Evolutionary conservation across 2,113 vertebrate genomes (phyloP).

Genomic region (Thalassarche chlororhynchos): DNA sequence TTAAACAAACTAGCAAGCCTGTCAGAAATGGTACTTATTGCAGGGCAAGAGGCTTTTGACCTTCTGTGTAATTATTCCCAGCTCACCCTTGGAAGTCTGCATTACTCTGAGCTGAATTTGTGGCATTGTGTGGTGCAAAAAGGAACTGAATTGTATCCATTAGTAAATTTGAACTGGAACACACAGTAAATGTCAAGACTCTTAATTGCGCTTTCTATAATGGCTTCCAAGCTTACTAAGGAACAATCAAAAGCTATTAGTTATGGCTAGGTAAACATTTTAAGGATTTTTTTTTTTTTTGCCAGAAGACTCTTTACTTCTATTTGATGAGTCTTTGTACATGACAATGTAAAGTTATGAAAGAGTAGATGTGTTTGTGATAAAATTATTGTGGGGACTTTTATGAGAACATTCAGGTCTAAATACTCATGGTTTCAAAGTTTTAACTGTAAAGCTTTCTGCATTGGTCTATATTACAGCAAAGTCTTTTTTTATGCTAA

Average conservation of each 20-base stretch:
- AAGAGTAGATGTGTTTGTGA: slow-evolving; percentile 65
- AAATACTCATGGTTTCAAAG: neutral
- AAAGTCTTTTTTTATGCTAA: neutral
- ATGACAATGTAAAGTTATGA: slow-evolving; percentile 67
- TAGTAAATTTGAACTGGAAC: slow-evolving; percentile 76
- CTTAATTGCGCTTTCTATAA: slow-evolving; percentile 76
- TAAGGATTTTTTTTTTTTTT: slow-evolving; percentile 56
- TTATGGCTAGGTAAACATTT: slow-evolving; percentile 79
- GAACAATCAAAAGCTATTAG: slow-evolving; percentile 80
- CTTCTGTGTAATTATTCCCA: slow-evolving; percentile 74
- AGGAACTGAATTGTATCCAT: slow-evolving; percentile 69
- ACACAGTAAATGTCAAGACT: slow-evolving; percentile 79
- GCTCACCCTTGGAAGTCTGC: slow-evolving; percentile 69
- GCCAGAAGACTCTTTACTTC: slow-evolving; percentile 66
- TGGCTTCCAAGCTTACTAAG: slow-evolving; percentile 74
- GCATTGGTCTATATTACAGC: neutral
- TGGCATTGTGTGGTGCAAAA: slow-evolving; percentile 60
- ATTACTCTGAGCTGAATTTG: slow-evolving; percentile 70
- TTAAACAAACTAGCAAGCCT: slow-evolving; percentile 52
- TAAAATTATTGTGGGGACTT: slow-evolving; percentile 8
- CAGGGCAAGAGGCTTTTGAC: slow-evolving; percentile 75
- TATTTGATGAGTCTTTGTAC: slow-evolving; percentile 68
- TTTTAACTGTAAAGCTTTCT: neutral
- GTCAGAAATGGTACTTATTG: slow-evolving; percentile 65
- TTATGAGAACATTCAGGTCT: neutral